A percentile compares a stretch with the other conserved stretches of the same genome.
Evolutionary conservation across 2,113 vertebrate genomes (phyloP).

Genomic region (Zapus hudsonius): DNA sequence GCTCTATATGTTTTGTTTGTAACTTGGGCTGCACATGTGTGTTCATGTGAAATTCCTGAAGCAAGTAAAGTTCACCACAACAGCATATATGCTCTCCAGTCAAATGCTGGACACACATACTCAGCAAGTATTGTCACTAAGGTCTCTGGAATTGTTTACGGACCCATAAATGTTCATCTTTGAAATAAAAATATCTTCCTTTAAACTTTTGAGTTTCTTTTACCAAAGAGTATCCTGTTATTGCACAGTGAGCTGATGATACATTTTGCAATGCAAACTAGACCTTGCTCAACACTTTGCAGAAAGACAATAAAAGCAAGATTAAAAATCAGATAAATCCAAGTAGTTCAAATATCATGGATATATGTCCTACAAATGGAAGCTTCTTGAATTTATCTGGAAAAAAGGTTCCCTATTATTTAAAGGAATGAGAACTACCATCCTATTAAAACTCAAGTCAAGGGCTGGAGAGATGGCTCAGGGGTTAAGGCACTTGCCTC

Average conservation of each 20-base stretch:
- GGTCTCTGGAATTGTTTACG: background rate
- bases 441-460: background rate
- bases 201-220: slow-evolving; percentile 16
- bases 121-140: background rate
- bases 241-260: background rate
- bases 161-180: background rate
- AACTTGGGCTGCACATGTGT: slow-evolving; percentile 24
- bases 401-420: background rate
- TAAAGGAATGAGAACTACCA: background rate
- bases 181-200: slow-evolving; percentile 42
- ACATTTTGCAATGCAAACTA: background rate
- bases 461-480: too few relatives aligned
- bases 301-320: slow-evolving; percentile 32
- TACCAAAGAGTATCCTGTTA: background rate
- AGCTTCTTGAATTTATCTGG: background rate
- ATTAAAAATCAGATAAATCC: slow-evolving; percentile 12
- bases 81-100: background rate
- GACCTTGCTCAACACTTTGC: slow-evolving; percentile 25
- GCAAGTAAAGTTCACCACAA: background rate
- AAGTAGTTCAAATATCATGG: background rate
- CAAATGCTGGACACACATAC: background rate
- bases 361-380: background rate
- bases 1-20: background rate
- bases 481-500: too few relatives aligned
- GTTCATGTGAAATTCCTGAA: slow-evolving; percentile 49